Percentiles rank a stretch among this genome's conserved stretches.
phyloP scores from a whole-genome alignment of 1,140 invertebrate species.

The Eupristina koningsbergeri region DNA sequence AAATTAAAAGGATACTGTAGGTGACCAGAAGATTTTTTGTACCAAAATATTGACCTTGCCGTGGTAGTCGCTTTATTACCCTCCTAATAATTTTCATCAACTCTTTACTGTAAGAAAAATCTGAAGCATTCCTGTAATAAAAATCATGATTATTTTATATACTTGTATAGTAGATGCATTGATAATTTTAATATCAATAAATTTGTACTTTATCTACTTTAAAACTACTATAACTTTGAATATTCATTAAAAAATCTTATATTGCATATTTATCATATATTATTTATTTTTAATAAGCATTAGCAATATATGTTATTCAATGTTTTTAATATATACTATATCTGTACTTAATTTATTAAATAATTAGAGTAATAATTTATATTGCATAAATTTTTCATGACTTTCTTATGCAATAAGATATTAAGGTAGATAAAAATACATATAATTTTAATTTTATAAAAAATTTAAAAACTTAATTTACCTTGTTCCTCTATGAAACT shows the following conservation, averaged over 20 bases:
- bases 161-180: too few relatives aligned
- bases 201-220: neutral
- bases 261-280: neutral
- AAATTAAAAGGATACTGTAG: constrained; percentile 65
- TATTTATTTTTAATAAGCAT: too few relatives aligned
- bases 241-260: neutral
- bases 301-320: too few relatives aligned
- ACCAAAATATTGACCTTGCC: constrained; percentile 68
- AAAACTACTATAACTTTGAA: neutral
- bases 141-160: constrained; percentile 3
- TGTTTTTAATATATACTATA: neutral
- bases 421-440: neutral
- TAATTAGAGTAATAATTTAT: neutral
- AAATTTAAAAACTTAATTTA: constrained; percentile 51
- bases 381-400: neutral
- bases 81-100: constrained; percentile 69
- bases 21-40: constrained; percentile 68
- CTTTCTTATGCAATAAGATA: neutral
- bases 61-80: constrained; percentile 67
- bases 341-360: neutral
- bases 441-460: too few relatives aligned
- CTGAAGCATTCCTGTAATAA: constrained; percentile 57
- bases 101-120: constrained; percentile 66
- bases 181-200: neutral
- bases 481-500: constrained; percentile 66